Evolutionary conservation across 1,140 invertebrate genomes (phyloP).

Genomic region (Hermatobates lingyangjiaoensis): DNA sequence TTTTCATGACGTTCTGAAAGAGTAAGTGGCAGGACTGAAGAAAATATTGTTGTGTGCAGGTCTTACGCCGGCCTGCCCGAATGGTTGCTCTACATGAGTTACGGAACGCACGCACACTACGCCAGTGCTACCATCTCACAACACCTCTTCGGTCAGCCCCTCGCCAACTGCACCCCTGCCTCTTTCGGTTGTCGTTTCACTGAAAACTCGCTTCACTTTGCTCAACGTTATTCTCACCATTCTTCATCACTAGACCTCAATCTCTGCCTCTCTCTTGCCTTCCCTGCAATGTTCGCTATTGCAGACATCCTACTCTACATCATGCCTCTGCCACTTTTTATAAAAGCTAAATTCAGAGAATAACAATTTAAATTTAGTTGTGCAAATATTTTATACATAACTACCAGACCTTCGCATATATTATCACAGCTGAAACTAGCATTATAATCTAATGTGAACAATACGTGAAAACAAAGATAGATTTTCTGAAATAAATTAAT

Average conservation of each 20-base stretch:
- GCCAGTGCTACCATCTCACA: constrained; percentile 48
- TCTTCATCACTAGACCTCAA: constrained; percentile 43
- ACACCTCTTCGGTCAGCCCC: constrained; percentile 32
- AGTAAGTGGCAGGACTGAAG: too few relatives aligned
- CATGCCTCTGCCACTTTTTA: constrained; percentile 62
- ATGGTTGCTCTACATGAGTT: constrained; percentile 60
- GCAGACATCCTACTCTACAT: constrained; percentile 71
- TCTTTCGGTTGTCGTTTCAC: constrained; percentile 41
- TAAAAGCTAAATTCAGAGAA: constrained; percentile 77
- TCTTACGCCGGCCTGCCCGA: constrained; percentile 44
- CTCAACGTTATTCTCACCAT: constrained; percentile 48
- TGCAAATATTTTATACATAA: too few relatives aligned
- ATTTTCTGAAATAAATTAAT: too few relatives aligned
- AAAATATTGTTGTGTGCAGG: constrained; percentile 11
- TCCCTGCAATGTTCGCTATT: constrained; percentile 56
- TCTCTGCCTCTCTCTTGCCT: constrained; percentile 64
- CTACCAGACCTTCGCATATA: too few relatives aligned
- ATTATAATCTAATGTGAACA: too few relatives aligned
- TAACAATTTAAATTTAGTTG: too few relatives aligned
- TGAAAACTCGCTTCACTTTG: constrained; percentile 42
- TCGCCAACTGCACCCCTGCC: constrained; percentile 5
- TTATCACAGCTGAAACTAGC: too few relatives aligned
- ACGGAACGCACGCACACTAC: constrained; percentile 55
- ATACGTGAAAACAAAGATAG: too few relatives aligned
- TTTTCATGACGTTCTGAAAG: too few relatives aligned